Evolutionary conservation across 2,113 vertebrate genomes (phyloP), one percentile per base, ranked within the genome.

Genomic region (Neolamprologus ventralis): DNA sequence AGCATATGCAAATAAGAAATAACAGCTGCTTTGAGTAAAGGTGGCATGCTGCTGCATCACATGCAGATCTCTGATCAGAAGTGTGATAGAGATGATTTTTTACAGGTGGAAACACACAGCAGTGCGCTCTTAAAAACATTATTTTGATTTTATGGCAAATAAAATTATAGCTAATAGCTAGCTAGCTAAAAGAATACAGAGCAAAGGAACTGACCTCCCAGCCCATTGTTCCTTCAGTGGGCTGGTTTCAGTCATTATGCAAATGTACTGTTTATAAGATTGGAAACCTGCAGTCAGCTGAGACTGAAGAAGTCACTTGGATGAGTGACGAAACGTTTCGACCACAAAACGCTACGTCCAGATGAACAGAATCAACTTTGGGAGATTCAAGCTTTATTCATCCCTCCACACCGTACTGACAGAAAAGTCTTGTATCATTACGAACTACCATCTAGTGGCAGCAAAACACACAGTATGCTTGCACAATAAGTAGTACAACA

Each of bases 391-490:
- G 23, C 9, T 81, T 23, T 21, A 28, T 57, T 82, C 7, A 10
- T 33, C 45, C 42, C 13, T 35, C n/a, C 58, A 83, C 8, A 16
- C 81, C 0, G 23, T n/a, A 71, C 57, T 40, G 71, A 57, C 10
- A 81, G 47, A 10, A 73, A 82, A 35, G 40, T 71, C 1, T 28
- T 57, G 63, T 78, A 6, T 73, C 19, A 80, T 58, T 19, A 42
- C 45, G 8, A 2, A 63, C 63, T 65, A 33, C 84, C 87, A 88
- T 81, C 87, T 81, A 85, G 88, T 87, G 88, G 83, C 45, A 81
- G 58, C 14, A 81, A 84, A 81, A 53, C 5, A 68, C 45, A 85
- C 5, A 10, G 3, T 0, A 35, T 35, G 26, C 31, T n/a, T 73
- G 68, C 3, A 7, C 13, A 73, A 47, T 73, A 16, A 45, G 13